phyloP scores from a whole-genome alignment of 2,888 invertebrate species.

The Drosophila diplacantha region DNA sequence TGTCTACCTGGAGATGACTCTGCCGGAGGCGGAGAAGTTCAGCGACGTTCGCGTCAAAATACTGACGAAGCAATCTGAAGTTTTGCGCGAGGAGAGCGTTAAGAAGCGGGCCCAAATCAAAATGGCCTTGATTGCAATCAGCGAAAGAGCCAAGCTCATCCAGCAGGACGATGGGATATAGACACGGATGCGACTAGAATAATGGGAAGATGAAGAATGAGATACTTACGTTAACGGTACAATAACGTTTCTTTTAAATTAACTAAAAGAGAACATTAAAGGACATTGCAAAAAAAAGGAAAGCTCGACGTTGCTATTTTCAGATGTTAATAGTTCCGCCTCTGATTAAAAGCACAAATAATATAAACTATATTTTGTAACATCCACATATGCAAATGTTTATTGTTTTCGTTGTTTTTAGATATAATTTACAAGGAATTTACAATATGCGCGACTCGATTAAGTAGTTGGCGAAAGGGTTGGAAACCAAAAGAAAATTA shows the following conservation, averaged over 20 bases:
- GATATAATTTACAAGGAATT: conserved; percentile 57
- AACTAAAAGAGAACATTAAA: neutral
- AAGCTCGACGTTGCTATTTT: neutral
- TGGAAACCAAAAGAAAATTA: conserved; percentile 10
- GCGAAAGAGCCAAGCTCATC: conserved; percentile 79
- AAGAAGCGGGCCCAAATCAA: conserved; percentile 88
- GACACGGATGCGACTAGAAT: neutral
- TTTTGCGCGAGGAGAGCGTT: conserved; percentile 83
- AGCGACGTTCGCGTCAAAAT: conserved; percentile 84
- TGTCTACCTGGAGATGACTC: conserved; percentile 85
- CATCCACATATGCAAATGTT: conserved; percentile 33
- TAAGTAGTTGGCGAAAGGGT: conserved; percentile 18
- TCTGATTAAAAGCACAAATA: neutral
- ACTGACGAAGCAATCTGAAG: conserved; percentile 81
- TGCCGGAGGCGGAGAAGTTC: conserved; percentile 85
- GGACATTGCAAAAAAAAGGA: too few species aligned
- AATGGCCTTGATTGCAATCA: conserved; percentile 84
- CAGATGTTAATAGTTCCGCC: neutral
- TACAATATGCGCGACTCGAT: conserved; percentile 46
- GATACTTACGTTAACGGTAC: neutral
- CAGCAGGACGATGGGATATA: conserved; percentile 11
- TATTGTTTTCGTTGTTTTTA: conserved; percentile 28
- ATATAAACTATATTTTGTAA: neutral
- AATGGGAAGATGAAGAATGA: too few species aligned
- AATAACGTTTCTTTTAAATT: neutral